Evolutionary conservation across 2,797 vertebrate species (phyloP).

Genomic region (Liasis olivaceus): DNA sequence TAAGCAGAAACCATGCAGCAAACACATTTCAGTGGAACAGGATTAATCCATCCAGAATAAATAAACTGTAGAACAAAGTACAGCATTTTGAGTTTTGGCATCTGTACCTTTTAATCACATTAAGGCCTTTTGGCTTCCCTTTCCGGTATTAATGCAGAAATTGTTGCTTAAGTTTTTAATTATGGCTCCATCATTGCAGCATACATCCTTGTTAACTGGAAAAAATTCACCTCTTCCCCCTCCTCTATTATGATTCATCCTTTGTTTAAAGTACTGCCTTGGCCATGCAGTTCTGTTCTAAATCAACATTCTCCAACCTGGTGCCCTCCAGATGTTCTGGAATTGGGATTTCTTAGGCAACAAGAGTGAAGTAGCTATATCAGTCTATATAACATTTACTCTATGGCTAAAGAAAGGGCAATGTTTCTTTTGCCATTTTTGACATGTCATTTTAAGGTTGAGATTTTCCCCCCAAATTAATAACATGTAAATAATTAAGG

Average conservation of each 20-base stretch:
- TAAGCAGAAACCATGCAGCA: slow-evolving; percentile 33
- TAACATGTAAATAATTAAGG: background rate
- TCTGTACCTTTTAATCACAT: slow-evolving; percentile 31
- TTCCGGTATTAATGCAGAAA: slow-evolving; percentile 35
- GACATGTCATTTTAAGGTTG: background rate
- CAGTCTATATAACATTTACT: background rate
- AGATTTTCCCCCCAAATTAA: no score
- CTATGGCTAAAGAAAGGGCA: background rate
- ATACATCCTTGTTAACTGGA: slow-evolving; percentile 3
- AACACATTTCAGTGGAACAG: slow-evolving; percentile 29
- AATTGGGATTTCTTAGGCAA: background rate
- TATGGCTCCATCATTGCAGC: background rate
- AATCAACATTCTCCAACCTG: background rate
- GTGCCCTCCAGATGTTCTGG: background rate
- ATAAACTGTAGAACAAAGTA: slow-evolving; percentile 5
- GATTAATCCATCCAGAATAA: slow-evolving; percentile 42
- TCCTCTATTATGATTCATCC: background rate
- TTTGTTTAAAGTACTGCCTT: background rate
- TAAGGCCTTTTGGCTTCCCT: slow-evolving; percentile 7
- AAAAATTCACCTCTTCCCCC: background rate
- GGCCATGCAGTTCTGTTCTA: background rate
- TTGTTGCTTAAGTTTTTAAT: slow-evolving; percentile 1
- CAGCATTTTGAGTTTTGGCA: slow-evolving; percentile 36
- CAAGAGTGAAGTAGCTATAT: background rate
- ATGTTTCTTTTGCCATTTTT: background rate